phyloP scores from a whole-genome alignment of 2,113 vertebrate species.

The Corydoras sp. region DNA sequence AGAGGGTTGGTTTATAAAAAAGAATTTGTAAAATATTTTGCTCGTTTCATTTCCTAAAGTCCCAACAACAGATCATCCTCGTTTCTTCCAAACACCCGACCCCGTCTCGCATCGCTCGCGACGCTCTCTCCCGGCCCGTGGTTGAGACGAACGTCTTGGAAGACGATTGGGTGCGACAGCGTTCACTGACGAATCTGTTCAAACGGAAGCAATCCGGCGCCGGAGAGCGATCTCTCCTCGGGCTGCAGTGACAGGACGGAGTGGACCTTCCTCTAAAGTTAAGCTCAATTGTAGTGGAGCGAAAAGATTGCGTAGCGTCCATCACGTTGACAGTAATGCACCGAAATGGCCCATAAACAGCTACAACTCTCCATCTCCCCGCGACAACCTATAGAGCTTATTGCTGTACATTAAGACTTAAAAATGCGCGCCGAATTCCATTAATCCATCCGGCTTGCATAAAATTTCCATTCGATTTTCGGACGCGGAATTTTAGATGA shows the following conservation, averaged over 20 bases:
- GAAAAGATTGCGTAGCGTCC: slow-evolving; percentile 57
- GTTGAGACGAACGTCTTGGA: background rate
- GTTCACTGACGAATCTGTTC: slow-evolving; percentile 13
- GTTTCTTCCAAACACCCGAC: background rate
- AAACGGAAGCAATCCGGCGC: slow-evolving; percentile 12
- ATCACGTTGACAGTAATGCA: slow-evolving; percentile 77
- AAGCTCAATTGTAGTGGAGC: slow-evolving; percentile 51
- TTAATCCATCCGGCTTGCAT: slow-evolving; percentile 73
- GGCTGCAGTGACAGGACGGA: slow-evolving; percentile 25
- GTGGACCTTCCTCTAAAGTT: slow-evolving; percentile 54
- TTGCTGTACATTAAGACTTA: slow-evolving; percentile 71
- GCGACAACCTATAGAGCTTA: slow-evolving; percentile 65
- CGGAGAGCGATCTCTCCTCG: slow-evolving; percentile 15
- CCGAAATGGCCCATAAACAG: slow-evolving; percentile 69
- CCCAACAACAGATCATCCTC: no score
- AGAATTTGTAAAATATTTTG: no score
- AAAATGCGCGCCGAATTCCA: slow-evolving; percentile 61
- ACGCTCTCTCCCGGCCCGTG: background rate
- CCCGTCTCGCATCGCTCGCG: background rate
- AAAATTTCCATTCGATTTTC: slow-evolving; percentile 75
- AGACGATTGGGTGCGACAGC: background rate
- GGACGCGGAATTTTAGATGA: slow-evolving; percentile 71
- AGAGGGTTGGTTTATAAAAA: no score
- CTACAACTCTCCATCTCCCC: slow-evolving; percentile 65
- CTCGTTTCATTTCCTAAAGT: no score